Base-by-base conservation (phyloP, 2,113 vertebrate genomes). In the Saccopteryx bilineata region DNA sequence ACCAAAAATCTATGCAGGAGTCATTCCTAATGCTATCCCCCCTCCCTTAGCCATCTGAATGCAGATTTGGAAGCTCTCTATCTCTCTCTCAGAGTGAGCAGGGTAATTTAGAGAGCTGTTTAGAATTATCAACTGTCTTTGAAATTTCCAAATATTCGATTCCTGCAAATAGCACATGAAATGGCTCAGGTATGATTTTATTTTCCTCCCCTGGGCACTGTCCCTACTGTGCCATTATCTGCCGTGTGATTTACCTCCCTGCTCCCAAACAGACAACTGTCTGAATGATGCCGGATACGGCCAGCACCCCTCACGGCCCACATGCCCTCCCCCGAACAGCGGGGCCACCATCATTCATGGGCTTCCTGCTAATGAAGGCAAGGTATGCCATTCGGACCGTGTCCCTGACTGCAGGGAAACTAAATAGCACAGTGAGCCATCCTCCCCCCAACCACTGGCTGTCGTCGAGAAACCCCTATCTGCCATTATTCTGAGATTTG, bases 1-100 rank as follows among this genome's bases (percentile, higher is more conserved):
- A 93, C 97, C 98, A 98, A 98, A 98, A 98, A 97, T 95, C 94
- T 97, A 93, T 93, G 97, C 96, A 91, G 87, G 88, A 96, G 91
- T 95, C 91, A 68, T 91, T 97, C 80, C 79, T 95, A 86, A 91
- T 65, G 56, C 76, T 90, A 39, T 39, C 39, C 39, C 39, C 39
- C 48, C 87, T 85, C 68, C n/a, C 84, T n/a, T 11, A 68, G 74
- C 93, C 58, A 93, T 94, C 71, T 93, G 58, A 68, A 91, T 96
- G 75, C 82, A 96, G 83, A 97, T 92, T 97, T 97, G 82, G 79
- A 97, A 87, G 74, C 95, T 87, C 96, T 56, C 81, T 93, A 97
- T 94, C 79, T 61, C 90, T 39, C 79, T 61, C 90, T 87, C 31
- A 11, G 78, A 88, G 94, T 31, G 91, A 96, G 88, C 97, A 93